Base-by-base conservation (phyloP, 1,140 invertebrate genomes). In the Acromyrmex echinatior region DNA sequence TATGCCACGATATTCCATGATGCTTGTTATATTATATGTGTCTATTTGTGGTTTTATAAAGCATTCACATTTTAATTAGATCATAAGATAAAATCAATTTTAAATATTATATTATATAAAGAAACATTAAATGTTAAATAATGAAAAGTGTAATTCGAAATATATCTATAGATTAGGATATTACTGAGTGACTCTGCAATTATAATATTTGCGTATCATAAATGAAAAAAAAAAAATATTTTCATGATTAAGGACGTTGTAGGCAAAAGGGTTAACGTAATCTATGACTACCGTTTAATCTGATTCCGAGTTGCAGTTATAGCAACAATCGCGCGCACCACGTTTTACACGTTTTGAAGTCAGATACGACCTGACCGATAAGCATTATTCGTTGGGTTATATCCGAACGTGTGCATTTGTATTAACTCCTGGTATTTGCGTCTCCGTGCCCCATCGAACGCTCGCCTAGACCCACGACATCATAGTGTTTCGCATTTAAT, bases 361-460 rank as follows among this genome's bases (percentile, higher is more conserved):
- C 16, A 85, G 82, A 78, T 77, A 85, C 51, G 58, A 31, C 73
- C 16, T 16, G 88, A 28, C 68, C 63, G 88, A 90, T 90, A 90
- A 90, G 88, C 76, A 76, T 90, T 90, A 90, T 90, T 89, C 88
- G 86, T 90, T 89, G 84, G 86, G 88, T 89, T 88, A 86, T 71
- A 18, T 39, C n/a, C 71, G 56, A 31, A 56, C 73, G 62, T 63
- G 56, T 31, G 53, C 28, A 53, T 18, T 71, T 31, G 18, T 56
- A 58, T 14, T 60, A 71, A 73, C 80, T 62, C 68, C n/a, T 10
- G 18, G 45, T 31, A 62, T 81, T 81, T 49, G 79, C 49, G 63
- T 53, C 78, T 80, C 14, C 63, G 49, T 63, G 28, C 66, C 35
- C 49, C 80, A 45, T 82, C 80, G 68, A 80, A 80, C 65, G 65